Percentiles rank a stretch among this genome's conserved stretches.
These are phyloP conservation scores for Andrena bucephala DNA, from an alignment of 2,888 invertebrate genomes.

Conservation along the genomic window DNA sequence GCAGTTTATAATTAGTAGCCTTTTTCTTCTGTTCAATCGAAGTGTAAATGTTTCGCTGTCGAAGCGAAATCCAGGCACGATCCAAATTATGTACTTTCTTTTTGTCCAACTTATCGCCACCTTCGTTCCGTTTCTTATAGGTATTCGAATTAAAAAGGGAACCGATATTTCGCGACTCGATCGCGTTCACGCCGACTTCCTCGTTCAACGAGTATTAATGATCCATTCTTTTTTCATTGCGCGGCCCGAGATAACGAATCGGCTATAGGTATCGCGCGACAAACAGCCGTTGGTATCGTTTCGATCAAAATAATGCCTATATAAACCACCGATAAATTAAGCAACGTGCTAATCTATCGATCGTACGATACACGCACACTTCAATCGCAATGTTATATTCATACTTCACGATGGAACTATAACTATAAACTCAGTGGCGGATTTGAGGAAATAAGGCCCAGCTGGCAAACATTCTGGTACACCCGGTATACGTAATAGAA, in stretches of 20 bases:
- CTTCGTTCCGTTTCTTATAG: no score
- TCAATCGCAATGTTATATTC: conserved; percentile 7
- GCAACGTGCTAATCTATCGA: conserved; percentile 31
- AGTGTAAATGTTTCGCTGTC: neutral
- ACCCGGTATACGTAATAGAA: no score
- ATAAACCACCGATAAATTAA: conserved; percentile 36
- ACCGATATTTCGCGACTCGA: neutral
- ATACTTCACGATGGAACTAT: neutral
- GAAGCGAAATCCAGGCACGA: neutral
- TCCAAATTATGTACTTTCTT: neutral
- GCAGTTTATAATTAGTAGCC: conserved; percentile 4
- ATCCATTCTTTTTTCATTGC: conserved; percentile 7
- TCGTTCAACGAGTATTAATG: neutral
- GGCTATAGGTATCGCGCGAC: neutral
- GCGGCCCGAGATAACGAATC: conserved; percentile 4
- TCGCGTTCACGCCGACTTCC: neutral
- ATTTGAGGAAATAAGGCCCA: no score
- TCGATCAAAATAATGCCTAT: conserved; percentile 33
- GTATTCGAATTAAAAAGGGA: no score
- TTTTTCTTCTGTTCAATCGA: neutral
- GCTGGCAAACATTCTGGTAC: no score
- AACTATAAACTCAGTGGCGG: neutral
- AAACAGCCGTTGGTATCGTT: conserved; percentile 14
- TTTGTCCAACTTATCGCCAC: neutral
- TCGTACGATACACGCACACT: conserved; percentile 31